Evolutionary conservation across 2,113 vertebrate species (phyloP).

Genomic region (Sula dactylatra): DNA sequence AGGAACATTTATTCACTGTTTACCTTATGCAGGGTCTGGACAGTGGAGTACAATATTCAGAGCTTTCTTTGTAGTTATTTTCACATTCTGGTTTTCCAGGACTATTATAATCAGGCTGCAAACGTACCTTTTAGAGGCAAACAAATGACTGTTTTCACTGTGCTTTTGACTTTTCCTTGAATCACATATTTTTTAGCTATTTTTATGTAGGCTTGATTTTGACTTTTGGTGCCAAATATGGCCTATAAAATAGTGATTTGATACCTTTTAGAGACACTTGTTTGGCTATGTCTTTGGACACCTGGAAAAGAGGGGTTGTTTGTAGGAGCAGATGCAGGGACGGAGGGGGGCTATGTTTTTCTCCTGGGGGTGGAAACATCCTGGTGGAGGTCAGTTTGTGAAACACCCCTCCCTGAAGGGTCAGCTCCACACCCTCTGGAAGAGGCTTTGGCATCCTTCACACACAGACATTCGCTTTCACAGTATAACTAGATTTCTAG

Average conservation of each 20-base stretch:
- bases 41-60: not conserved
- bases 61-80: not conserved
- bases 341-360: not conserved
- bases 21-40: not conserved
- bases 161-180: not conserved
- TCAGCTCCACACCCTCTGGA: not conserved
- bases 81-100: not conserved
- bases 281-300: not conserved
- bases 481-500: conserved; percentile 14
- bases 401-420: not conserved
- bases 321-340: not conserved
- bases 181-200: not conserved
- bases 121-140: not conserved
- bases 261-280: not conserved
- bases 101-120: not conserved
- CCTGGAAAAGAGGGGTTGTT: not conserved
- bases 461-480: not conserved
- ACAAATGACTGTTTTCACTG: not conserved
- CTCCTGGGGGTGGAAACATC: not conserved
- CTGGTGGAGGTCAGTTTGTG: not conserved
- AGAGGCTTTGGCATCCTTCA: not conserved
- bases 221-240: not conserved
- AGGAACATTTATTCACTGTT: not conserved
- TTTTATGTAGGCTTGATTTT: not conserved
- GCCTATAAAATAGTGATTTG: not conserved